Base-by-base conservation (phyloP, 1,140 invertebrate genomes). In the Drosophila teissieri region DNA sequence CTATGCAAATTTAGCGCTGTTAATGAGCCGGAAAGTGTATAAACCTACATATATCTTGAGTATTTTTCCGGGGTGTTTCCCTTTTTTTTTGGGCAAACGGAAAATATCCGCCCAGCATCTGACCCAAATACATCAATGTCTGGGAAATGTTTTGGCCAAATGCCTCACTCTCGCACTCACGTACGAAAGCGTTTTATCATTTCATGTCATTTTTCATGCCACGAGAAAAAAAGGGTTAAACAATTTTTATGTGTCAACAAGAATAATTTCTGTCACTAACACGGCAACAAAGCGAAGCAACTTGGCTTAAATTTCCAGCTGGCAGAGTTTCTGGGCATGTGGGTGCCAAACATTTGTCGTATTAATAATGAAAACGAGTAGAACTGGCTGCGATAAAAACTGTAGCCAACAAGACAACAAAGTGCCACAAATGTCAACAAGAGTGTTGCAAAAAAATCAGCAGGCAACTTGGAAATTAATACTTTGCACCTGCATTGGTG, bases 221-320 rank as follows among this genome's bases (percentile, higher is more conserved):
- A 73, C 39, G 42, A n/a, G 65, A 79, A 78, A 78, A 78, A 83
- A 86, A 79, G 83, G 83, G 83, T 83, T 88, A 65, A 75, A 88
- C 79, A 72, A 88, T 86, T 86, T 86, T 86, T 86, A 86, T 86
- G 75, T 86, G 83, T 86, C 83, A 86, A 88, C 83, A 86, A 86
- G 83, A 86, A 88, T 86, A 86, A 88, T 86, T 86, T 76, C 83
- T 86, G 83, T 79, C 83, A 79, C 73, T 77, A 78, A 77, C 78
- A 81, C 64, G 61, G 54, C 64, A 57, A 48, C 42, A 49, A 75
- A 44, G 53, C 46, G 27, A 45, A 24, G 45, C 58, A 62, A 72
- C 78, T 88, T 75, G 51, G 60, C 82, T 68, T 74, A 65, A 77
- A 88, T 86, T 73, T 24, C 57, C 62, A 48, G 55, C 4, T 68